phyloP scores from a whole-genome alignment of 2,797 vertebrate species.

The Pagetopsis macropterus region DNA sequence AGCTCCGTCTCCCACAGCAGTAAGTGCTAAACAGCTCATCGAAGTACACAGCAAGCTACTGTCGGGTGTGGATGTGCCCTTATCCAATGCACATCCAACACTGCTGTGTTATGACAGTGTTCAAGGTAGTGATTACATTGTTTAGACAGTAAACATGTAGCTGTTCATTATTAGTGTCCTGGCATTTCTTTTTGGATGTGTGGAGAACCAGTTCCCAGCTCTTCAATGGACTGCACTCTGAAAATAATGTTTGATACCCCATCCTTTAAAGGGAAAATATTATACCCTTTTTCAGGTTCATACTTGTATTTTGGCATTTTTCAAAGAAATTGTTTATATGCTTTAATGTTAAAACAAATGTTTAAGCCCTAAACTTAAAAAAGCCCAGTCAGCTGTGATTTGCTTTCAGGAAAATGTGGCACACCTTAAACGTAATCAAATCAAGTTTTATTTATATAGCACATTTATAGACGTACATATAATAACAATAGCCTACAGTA shows the following conservation, averaged over 20 bases:
- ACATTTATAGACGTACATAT: no score
- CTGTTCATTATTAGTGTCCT: not conserved
- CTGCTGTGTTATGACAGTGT: conserved; percentile 22
- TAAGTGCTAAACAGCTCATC: conserved; percentile 52
- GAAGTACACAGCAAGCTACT: conserved; percentile 36
- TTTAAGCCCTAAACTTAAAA: no score
- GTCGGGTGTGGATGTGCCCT: conserved; percentile 19
- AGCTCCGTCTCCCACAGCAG: conserved; percentile 58
- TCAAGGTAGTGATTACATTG: conserved; percentile 19
- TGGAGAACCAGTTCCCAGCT: not conserved
- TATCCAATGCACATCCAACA: conserved; percentile 27
- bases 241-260: not conserved
- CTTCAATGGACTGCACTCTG: not conserved
- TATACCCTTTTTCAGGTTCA: no score
- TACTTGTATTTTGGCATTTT: no score
- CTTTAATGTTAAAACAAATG: no score
- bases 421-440: no score
- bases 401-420: no score
- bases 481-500: no score
- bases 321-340: no score
- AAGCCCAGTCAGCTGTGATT: no score
- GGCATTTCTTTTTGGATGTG: conserved; percentile 18
- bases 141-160: conserved; percentile 13
- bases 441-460: no score
- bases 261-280: not conserved